Evolutionary conservation across 2,113 vertebrate genomes (phyloP).

Genomic region (Calypte anna): DNA sequence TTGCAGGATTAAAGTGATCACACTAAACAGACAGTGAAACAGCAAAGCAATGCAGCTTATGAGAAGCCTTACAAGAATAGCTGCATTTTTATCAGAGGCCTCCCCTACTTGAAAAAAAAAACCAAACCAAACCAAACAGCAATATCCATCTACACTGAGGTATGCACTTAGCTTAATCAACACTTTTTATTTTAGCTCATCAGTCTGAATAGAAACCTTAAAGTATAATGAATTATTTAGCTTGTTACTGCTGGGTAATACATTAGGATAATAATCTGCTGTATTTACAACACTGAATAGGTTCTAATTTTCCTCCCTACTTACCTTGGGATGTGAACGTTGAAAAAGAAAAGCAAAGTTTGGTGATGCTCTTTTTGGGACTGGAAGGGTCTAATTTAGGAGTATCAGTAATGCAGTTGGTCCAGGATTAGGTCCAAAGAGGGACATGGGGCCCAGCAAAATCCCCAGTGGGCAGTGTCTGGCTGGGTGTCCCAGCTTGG

Average conservation of each 20-base stretch:
- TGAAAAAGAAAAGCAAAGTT: background rate
- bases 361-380: background rate
- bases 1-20: background rate
- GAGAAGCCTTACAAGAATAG: background rate
- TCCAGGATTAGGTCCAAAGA: background rate
- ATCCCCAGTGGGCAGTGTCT: rapidly evolving
- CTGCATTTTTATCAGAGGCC: background rate
- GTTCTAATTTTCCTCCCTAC: slow-evolving; percentile 16
- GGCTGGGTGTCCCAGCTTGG: background rate
- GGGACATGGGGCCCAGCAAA: rapidly evolving
- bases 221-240: slow-evolving; percentile 52
- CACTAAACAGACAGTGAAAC: background rate
- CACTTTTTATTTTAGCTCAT: slow-evolving; percentile 48
- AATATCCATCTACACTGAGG: slow-evolving; percentile 2
- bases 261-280: slow-evolving; percentile 39
- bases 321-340: rapidly evolving
- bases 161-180: slow-evolving; percentile 49
- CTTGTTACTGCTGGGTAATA: slow-evolving; percentile 12
- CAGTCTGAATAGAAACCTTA: slow-evolving; percentile 27
- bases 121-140: background rate
- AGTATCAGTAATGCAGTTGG: background rate
- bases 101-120: background rate
- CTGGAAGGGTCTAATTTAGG: background rate
- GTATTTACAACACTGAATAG: slow-evolving; percentile 53
- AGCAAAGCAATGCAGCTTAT: background rate